Base-by-base conservation (phyloP, 1,140 invertebrate species). In the Penaeus vannamei region DNA sequence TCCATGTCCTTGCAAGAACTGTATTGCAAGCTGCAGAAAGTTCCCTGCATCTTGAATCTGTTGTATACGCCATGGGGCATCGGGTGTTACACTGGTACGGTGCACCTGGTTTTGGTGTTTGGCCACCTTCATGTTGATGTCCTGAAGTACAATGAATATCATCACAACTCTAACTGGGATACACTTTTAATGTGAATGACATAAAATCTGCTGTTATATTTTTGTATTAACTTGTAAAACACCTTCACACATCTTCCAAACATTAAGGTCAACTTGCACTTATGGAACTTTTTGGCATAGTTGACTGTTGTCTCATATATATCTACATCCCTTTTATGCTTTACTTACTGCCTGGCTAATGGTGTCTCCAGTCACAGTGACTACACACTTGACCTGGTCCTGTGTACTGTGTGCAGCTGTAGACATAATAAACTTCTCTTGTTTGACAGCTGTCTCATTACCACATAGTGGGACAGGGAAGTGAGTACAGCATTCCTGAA, bases 321-420 rank as follows among this genome's bases (percentile, higher is more conserved):
- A 12, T 10, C 53, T 17, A 53, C 53, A 53, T 53, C 17, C 53
- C 17, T 53, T 53, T 17, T 53, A 53, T 0, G 8, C 53, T 17
- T 17, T 8, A 91, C 91, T 86, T 76, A 91, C 97, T 86, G 97
- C 97, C 94, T 97, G 96, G 90, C 96, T 97, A 91, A 98, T 98
- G 92, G 97, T 97, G 93, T 98, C 97, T 76, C 97, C 97, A 72
- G 96, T 96, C 60, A 98, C 93, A 32, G 97, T 97, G 26, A 97
- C 96, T 86, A 97, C 95, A 93, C 97, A 97, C 94, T 98, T 98
- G n/a, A 98, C 94, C 92, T 97, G 96, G 93, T 98, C 97, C 86
- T 96, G 95, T 60, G 96, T 92, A 84, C 92, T 93, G 61, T 93
- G 93, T 79, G 92, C 92, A 26, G 93, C 95, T 81, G 96, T 96